These are phyloP conservation scores for Leucopsar rothschildi DNA, from an alignment of 2,113 vertebrate genomes.

Conservation along the genomic window DNA sequence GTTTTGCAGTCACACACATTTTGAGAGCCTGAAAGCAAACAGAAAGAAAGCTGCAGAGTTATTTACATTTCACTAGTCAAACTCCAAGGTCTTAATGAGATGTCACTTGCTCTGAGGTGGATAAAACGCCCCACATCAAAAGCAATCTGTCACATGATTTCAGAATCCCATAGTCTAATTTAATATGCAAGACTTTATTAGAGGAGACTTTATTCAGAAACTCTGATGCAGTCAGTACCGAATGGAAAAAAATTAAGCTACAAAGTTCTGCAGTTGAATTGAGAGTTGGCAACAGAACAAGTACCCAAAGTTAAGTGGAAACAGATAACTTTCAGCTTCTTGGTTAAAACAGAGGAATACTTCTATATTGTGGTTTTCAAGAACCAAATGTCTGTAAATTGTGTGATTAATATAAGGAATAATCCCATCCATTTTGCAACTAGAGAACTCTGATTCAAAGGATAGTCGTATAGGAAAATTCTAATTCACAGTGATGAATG, in stretches of 20 bases:
- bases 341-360: background rate
- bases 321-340: background rate
- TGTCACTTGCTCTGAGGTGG: constrained; percentile 18
- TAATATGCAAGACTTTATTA: constrained; percentile 11
- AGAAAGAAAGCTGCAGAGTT: constrained; percentile 13
- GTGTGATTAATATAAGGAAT: background rate
- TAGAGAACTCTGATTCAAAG: background rate
- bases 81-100: constrained; percentile 48
- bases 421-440: background rate
- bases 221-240: background rate
- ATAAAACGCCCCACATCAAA: constrained; percentile 41
- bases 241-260: background rate
- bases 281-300: background rate
- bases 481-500: background rate
- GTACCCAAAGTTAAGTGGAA: background rate
- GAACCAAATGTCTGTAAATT: background rate
- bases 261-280: background rate
- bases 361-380: background rate
- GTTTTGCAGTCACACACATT: constrained; percentile 40
- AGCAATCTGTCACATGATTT: constrained; percentile 7
- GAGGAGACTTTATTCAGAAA: background rate
- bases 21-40: constrained; percentile 36
- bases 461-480: background rate
- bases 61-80: constrained; percentile 54
- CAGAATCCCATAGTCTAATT: background rate